Evolutionary conservation across 2,888 invertebrate species (phyloP).

Genomic region (Erebia aethiops): DNA sequence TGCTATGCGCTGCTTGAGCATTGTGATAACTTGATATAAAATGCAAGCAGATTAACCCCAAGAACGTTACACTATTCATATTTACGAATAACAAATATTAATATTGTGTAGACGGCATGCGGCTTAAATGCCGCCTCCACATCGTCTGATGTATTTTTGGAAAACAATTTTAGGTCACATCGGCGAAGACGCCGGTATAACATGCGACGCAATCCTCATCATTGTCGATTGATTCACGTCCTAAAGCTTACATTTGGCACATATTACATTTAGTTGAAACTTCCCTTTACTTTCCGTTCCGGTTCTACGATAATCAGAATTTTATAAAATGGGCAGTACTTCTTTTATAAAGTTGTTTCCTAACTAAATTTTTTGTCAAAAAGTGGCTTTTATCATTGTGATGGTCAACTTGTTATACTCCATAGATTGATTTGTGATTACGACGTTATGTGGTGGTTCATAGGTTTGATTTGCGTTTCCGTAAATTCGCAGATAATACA

Average conservation of each 20-base stretch:
- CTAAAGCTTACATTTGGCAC: constrained; percentile 16
- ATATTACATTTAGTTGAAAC: neutral
- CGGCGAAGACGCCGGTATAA: constrained; percentile 49
- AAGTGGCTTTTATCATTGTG: neutral
- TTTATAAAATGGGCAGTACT: neutral
- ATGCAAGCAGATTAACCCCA: constrained; percentile 47
- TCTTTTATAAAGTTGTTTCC: neutral
- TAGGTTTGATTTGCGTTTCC: constrained; percentile 40
- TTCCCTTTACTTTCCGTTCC: too few relatives aligned
- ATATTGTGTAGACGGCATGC: constrained; percentile 54
- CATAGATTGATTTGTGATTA: constrained; percentile 8
- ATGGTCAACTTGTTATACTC: neutral
- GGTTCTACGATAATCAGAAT: neutral
- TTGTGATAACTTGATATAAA: constrained; percentile 42
- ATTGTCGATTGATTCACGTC: constrained; percentile 41
- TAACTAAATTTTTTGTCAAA: neutral
- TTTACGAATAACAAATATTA: constrained; percentile 34
- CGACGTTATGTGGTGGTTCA: constrained; percentile 22
- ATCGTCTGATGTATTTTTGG: constrained; percentile 78
- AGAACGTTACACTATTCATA: constrained; percentile 47
- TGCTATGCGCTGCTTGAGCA: constrained; percentile 45
- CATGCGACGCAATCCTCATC: constrained; percentile 44
- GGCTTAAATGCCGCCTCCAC: constrained; percentile 57
- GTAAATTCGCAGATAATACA: constrained; percentile 52
- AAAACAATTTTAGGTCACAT: constrained; percentile 78